These are phyloP conservation scores for Cynodonichthys magdalenae DNA, from an alignment of 2,797 vertebrate genomes.

Conservation along the genomic window DNA sequence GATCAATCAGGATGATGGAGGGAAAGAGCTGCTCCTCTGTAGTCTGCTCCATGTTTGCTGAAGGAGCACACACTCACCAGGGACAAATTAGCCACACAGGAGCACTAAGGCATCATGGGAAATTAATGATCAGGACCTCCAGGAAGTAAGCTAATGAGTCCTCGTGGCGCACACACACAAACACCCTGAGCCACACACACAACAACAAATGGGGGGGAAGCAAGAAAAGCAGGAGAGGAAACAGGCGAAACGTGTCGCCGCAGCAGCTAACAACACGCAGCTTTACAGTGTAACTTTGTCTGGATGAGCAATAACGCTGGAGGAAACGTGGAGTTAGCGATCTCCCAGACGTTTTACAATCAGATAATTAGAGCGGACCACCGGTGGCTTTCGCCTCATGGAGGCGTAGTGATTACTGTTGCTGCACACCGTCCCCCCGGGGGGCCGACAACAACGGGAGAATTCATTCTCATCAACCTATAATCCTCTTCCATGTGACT, in stretches of 20 bases:
- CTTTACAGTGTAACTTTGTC: constrained; percentile 51
- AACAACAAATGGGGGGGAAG: too few relatives aligned
- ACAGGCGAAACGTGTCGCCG: constrained; percentile 38
- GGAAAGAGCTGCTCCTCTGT: constrained; percentile 42
- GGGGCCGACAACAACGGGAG: constrained; percentile 66
- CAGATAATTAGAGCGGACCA: constrained; percentile 75
- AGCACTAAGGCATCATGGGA: constrained; percentile 79
- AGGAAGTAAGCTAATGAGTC: constrained; percentile 81
- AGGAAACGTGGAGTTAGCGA: constrained; percentile 26
- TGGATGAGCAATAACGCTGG: constrained; percentile 61
- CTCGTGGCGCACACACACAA: constrained; percentile 37
- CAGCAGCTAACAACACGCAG: constrained; percentile 58
- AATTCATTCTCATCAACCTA: constrained; percentile 67
- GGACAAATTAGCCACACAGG: constrained; percentile 79
- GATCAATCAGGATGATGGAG: constrained; percentile 56
- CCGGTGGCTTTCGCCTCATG: constrained; percentile 69
- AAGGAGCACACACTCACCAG: constrained; percentile 62
- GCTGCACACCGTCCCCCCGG: constrained; percentile 73
- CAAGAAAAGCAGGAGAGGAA: constrained; percentile 31
- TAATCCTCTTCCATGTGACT: constrained; percentile 20
- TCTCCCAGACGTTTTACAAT: constrained; percentile 38
- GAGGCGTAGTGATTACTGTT: constrained; percentile 80
- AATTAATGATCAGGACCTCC: constrained; percentile 81
- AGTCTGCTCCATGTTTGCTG: constrained; percentile 53
- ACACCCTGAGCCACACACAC: constrained; percentile 43